Base-by-base conservation (phyloP, 2,888 invertebrate genomes). In the Xestobium rufovillosum region DNA sequence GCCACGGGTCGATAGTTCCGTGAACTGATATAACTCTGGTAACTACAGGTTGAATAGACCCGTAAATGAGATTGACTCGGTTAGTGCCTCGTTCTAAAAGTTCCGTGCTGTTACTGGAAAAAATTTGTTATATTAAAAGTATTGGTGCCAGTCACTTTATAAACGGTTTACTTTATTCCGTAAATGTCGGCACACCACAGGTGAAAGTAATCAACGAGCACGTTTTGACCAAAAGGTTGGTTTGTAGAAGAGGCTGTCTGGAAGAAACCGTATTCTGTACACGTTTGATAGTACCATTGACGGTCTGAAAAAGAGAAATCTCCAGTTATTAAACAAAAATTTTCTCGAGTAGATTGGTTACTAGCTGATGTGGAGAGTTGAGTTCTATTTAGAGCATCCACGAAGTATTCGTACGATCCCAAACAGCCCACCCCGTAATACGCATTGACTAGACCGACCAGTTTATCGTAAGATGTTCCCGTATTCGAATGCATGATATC, bases 231-330 rank as follows among this genome's bases (percentile, higher is more conserved):
- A 59, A 94, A 94, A 27, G 63, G 47, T 65, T 74, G 68, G 2
- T 69, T 66, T 38, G 70, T 69, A 3, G 71, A 74, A 0, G 80
- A 77, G 0, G 92, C 89, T 0, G 90, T 86, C 69, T 96, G 95
- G 65, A 83, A 96, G 65, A 86, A 96, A 14, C 94, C 95, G 60
- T 95, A 96, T 63, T 96, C 96, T 1, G 86, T 89, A 60, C 95
- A 96, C 0, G 94, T 94, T 66, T 95, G 95, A 61, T 91, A 95
- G 40, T 76, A 81, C 95, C 95, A 95, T 55, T 88, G 87, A 0
- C 94, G 81, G 47, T 71, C 82, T 80, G 52, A 34, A 41, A 45
- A 36, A 34, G 27, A 27, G 6, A 23, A 8, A 23, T 23, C n/a
- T n/a, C n/a, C n/a, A n/a, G n/a, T n/a, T n/a, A n/a, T n/a, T n/a